Conservation (phyloP, 2,113 vertebrate genomes). For the Ammodytes marinus region DNA sequence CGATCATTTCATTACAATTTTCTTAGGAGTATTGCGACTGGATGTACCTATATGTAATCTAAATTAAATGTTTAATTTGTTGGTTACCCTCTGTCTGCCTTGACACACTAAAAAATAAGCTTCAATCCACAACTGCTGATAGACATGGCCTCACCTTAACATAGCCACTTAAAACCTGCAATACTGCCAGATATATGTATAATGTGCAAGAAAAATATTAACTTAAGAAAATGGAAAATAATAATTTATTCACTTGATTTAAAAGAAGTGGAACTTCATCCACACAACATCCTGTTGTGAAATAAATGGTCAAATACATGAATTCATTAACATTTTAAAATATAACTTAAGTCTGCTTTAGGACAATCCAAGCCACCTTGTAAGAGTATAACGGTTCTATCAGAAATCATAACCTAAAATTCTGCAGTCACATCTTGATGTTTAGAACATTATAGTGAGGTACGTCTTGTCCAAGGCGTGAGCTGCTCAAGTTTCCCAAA, state of each 20-base stretch:
- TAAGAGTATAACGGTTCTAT: neutral
- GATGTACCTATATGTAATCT: too few relatives aligned
- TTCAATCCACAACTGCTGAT: neutral
- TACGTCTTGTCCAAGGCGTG: constrained; percentile 50
- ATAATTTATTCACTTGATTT: constrained; percentile 38
- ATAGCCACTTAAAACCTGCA: neutral
- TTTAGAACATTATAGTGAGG: constrained; percentile 29
- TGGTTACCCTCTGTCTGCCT: too few relatives aligned
- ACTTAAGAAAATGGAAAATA: neutral
- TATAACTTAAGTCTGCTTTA: neutral
- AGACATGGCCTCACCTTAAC: neutral
- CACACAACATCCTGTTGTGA: neutral
- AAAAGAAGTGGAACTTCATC: neutral
- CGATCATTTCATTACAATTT: too few relatives aligned
- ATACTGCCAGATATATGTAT: neutral
- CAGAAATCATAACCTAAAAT: neutral
- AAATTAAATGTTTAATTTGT: too few relatives aligned
- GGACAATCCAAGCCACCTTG: neutral
- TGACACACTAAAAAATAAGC: too few relatives aligned
- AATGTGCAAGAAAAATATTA: neutral
- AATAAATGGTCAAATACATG: constrained; percentile 28
- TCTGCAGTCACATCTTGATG: neutral
- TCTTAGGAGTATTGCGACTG: too few relatives aligned
- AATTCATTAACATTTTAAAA: constrained; percentile 18
- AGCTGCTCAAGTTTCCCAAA: constrained; percentile 55